phyloP scores from a whole-genome alignment of 1,140 invertebrate genomes.

The Meloidogyne floridensis region DNA sequence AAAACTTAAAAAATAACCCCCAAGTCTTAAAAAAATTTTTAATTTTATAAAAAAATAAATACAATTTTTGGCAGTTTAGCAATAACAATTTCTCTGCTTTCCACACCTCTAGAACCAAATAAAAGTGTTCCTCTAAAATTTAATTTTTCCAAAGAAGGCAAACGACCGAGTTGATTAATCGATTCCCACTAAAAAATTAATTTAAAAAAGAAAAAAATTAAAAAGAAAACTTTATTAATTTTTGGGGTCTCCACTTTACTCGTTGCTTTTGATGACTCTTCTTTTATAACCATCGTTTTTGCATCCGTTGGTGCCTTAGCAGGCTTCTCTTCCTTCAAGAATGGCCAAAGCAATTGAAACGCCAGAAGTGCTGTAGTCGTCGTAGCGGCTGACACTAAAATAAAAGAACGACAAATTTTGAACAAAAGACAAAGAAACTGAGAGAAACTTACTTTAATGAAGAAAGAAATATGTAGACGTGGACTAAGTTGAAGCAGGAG shows the following conservation, averaged over 20 bases:
- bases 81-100: slow-evolving; percentile 47
- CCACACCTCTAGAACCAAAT: slow-evolving; percentile 41
- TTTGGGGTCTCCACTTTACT: background rate
- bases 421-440: too few relatives aligned
- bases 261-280: background rate
- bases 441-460: too few relatives aligned
- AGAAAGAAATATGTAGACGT: too few relatives aligned
- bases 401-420: too few relatives aligned
- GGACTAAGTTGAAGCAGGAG: too few relatives aligned
- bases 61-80: slow-evolving; percentile 44
- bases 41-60: background rate
- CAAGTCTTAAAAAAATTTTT: background rate
- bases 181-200: slow-evolving; percentile 42
- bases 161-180: slow-evolving; percentile 40
- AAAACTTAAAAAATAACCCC: too few relatives aligned
- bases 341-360: background rate
- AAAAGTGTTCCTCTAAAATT: slow-evolving; percentile 31
- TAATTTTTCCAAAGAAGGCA: slow-evolving; percentile 43
- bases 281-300: background rate
- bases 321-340: background rate
- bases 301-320: background rate
- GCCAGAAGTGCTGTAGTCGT: background rate
- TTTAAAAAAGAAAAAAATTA: background rate
- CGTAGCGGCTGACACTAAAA: background rate
- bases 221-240: slow-evolving; percentile 26